A percentile compares a stretch with the other conserved stretches of the same genome.
phyloP scores from a whole-genome alignment of 2,888 invertebrate genomes.

The Corythucha ciliata region DNA sequence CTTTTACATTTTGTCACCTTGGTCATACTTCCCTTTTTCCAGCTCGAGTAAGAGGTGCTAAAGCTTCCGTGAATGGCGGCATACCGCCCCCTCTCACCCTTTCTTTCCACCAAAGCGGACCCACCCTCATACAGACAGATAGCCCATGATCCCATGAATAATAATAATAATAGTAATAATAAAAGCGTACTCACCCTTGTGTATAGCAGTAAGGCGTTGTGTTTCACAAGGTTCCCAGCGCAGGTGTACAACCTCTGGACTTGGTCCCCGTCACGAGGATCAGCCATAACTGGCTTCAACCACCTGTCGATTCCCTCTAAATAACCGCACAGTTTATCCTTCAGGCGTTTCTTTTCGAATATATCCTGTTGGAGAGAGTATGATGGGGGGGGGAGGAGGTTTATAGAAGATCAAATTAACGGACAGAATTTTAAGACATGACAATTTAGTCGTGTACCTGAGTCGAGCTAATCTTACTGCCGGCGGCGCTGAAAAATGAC shows the following conservation, averaged over 20 bases:
- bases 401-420: no score
- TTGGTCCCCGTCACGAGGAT: slow-evolving; percentile 32
- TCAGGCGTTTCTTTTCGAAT: slow-evolving; percentile 32
- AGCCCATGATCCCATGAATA: no score
- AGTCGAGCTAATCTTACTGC: slow-evolving; percentile 22
- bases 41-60: no score
- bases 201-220: slow-evolving; percentile 37
- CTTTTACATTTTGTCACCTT: no score
- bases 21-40: no score
- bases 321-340: slow-evolving; percentile 34
- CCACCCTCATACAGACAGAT: no score
- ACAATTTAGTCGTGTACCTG: slow-evolving; percentile 23
- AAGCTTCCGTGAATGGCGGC: no score
- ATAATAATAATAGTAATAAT: not conserved
- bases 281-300: slow-evolving; percentile 32
- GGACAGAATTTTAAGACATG: no score
- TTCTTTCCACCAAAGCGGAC: no score
- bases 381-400: not conserved
- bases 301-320: slow-evolving; percentile 36
- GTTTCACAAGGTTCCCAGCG: slow-evolving; percentile 35
- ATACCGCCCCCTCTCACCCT: no score
- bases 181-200: slow-evolving; percentile 33
- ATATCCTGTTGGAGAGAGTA: slow-evolving; percentile 33
- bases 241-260: slow-evolving; percentile 34
- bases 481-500: slow-evolving; percentile 23